A percentile compares a stretch with the other conserved stretches of the same genome.
These are phyloP conservation scores for Podotricha telesiphe DNA, from an alignment of 2,888 invertebrate species.

Conservation along the genomic window DNA sequence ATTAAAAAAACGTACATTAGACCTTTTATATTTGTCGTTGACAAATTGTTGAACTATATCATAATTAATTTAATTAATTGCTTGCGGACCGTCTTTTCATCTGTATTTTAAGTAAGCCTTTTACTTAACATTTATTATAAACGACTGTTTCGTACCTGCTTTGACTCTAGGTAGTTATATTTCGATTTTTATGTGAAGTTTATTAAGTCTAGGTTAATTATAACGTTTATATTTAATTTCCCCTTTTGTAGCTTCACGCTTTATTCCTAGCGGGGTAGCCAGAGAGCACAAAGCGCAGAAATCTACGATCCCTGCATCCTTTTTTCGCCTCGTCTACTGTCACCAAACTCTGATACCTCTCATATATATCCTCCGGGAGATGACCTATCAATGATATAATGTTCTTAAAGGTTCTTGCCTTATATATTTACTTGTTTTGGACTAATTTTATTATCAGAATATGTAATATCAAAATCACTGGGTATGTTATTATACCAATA, in stretches of 20 bases:
- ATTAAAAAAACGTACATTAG: no score
- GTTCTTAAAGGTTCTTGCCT: no score
- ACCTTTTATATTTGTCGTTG: constrained; percentile 6
- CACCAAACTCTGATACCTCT: no score
- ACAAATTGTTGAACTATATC: constrained; percentile 11
- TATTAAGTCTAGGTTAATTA: neutral
- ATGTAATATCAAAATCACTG: neutral
- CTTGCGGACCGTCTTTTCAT: constrained; percentile 1
- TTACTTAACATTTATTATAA: constrained; percentile 9
- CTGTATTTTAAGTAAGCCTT: constrained; percentile 5
- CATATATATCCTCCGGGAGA: no score
- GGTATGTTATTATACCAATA: no score
- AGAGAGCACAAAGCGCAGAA: no score
- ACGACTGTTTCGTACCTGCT: constrained; percentile 3
- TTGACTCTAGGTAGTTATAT: neutral
- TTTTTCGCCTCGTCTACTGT: no score
- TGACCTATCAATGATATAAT: no score
- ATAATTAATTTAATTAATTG: constrained; percentile 19
- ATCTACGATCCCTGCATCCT: no score
- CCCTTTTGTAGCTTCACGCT: no score
- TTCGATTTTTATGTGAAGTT: neutral
- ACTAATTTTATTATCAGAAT: neutral
- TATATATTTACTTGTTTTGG: neutral
- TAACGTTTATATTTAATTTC: neutral
- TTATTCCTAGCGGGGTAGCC: no score